Base-by-base conservation (phyloP, 2,797 vertebrate species). In the Oceanodroma leucorhoa region DNA sequence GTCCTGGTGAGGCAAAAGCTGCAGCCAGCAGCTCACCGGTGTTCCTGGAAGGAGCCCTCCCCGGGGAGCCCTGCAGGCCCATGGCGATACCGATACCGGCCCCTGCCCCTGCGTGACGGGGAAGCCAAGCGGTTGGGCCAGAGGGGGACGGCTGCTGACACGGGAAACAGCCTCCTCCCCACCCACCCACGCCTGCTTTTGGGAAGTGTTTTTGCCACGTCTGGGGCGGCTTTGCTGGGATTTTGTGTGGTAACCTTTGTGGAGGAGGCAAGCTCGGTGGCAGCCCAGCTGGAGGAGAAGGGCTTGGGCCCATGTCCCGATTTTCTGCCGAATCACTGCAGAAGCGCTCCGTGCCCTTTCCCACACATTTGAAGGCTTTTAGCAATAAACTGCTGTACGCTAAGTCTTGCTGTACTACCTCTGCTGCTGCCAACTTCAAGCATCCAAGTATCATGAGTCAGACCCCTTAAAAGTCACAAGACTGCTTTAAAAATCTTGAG, bases 401-500 rank as follows among this genome's bases (percentile, higher is more conserved):
- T 64, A 79, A 82, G 66, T 88, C 87, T 88, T 90, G 73, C 93
- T 73, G 55, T 34, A 40, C 60, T 96, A 78, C 45, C 76, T 71
- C 22, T 1, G 3, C 67, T 78, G 61, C 84, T 96, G 95, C 96
- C 95, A 97, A 3, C 67, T 64, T 71, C 67, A 48, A 50, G 89
- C 95, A 95, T 97, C 95, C 92, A 95, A 92, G 20, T 36, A 67
- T 70, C n/a, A 91, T 92, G 89, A 96, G 75, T 97, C 95, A 95
- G 89, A 75, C 75, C 50, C 81, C 88, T 94, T 77, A 84, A 85
- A 95, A 96, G 90, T 96, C 86, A 93, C 64, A 95, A 93, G 95
- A 67, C 88, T 61, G 67, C 83, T 93, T 92, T 92, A 94, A 96
- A 96, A 94, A 69, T 71, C 86, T 83, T 20, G 38, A 83, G 77